Evolutionary conservation across 1,140 invertebrate species (phyloP), one percentile per base, ranked within the genome.

Genomic region (Drosophila tristis): DNA sequence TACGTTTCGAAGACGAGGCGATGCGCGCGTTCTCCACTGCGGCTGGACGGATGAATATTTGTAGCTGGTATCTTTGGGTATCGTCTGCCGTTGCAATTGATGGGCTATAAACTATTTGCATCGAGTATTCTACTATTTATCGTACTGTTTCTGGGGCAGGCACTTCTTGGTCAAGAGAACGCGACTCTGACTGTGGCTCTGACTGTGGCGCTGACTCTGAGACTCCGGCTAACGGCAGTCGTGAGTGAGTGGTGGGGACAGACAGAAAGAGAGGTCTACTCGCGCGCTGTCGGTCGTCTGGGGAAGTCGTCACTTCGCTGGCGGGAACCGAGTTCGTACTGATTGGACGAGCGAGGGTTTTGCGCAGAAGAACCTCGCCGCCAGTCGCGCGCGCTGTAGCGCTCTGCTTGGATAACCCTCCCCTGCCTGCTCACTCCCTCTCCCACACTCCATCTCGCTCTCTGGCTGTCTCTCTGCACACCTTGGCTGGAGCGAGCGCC

Each of bases 271-370:
- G 29, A 26, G 35, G 31, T 25, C 20, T 70, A 48, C 26, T 35
- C 66, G 66, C 84, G 84, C 82, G 35, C 11, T 39, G 35, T 13
- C 35, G 35, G 35, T 87, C 84, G 73, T 65, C 74, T 57, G 80
- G 72, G 76, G 59, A 72, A 58, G 80, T 75, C 65, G 90, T 91
- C 77, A 80, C 81, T 87, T 66, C 90, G 85, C 82, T 91, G 81
- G 78, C 79, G 90, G 79, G 86, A 87, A 90, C 90, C 85, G 90
- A 90, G 90, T 91, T 90, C 77, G 50, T 91, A 91, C 90, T 91
- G 90, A 91, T 91, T 91, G 90, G 90, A 87, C 86, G 84, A 91
- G 85, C 82, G 77, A 86, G 80, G 81, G 72, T 81, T 76, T 85
- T 66, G 72, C 90, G 85, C 90, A 87, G 90, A 91, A 79, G 90